phyloP scores from a whole-genome alignment of 2,888 invertebrate genomes.

The Malachius bipustulatus region DNA sequence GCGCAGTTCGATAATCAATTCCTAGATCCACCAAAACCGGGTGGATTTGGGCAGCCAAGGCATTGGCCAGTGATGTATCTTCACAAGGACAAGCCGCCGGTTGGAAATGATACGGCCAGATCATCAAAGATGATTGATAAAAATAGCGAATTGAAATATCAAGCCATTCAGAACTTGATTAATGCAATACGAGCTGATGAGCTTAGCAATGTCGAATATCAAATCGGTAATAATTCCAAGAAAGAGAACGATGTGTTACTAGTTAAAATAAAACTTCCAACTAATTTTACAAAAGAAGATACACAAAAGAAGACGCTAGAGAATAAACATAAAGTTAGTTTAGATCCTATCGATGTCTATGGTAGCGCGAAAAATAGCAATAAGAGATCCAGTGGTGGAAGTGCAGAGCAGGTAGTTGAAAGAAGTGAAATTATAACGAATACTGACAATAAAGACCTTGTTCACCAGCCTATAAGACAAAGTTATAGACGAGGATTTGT shows the following conservation, averaged over 20 bases:
- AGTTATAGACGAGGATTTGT: conserved; percentile 28
- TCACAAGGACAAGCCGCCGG: conserved; percentile 68
- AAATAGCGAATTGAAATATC: conserved; percentile 22
- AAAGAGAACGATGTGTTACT: conserved; percentile 31
- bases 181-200: conserved; percentile 33
- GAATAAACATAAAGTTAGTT: conserved; percentile 15
- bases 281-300: conserved; percentile 25
- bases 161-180: conserved; percentile 34
- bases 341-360: conserved; percentile 17
- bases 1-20: conserved; percentile 35
- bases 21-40: conserved; percentile 39
- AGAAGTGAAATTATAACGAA: conserved; percentile 1
- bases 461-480: conserved; percentile 11
- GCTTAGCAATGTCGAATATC: conserved; percentile 31
- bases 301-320: conserved; percentile 12
- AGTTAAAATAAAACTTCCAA: conserved; percentile 33
- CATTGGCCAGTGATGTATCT: conserved; percentile 73
- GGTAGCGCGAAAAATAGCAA: conserved; percentile 13
- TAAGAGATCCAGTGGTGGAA: conserved; percentile 20
- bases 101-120: conserved; percentile 29
- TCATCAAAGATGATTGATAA: conserved; percentile 16
- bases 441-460: background rate
- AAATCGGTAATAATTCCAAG: conserved; percentile 30
- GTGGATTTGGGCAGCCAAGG: conserved; percentile 39
- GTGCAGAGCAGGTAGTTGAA: conserved; percentile 9